Conservation (phyloP, 2,797 vertebrate genomes). For the Oreonectes daqikongensis region DNA sequence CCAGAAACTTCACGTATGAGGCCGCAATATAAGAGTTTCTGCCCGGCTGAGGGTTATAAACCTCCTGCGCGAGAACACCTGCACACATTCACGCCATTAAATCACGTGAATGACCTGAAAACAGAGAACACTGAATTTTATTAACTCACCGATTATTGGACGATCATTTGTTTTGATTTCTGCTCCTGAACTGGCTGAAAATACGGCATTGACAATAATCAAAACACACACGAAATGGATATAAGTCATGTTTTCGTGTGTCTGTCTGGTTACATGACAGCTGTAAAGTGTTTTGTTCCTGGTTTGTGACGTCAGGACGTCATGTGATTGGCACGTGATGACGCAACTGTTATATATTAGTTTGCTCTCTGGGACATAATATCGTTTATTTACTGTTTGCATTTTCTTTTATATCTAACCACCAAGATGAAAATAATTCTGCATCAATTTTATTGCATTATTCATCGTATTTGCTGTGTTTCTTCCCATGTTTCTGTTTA, state of each 20-base stretch:
- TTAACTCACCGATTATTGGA: conserved; percentile 72
- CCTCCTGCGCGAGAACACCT: conserved; percentile 88
- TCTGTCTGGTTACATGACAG: not conserved
- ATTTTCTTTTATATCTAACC: no score
- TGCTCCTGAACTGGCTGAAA: not conserved
- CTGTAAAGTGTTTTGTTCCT: not conserved
- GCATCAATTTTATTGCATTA: no score
- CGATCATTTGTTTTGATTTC: conserved; percentile 58
- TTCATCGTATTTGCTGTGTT: no score
- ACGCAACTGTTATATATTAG: no score
- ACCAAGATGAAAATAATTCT: no score
- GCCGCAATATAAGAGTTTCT: conserved; percentile 85
- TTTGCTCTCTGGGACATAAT: no score
- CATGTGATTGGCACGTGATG: not conserved
- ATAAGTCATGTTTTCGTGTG: conserved; percentile 1
- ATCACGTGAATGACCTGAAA: not conserved
- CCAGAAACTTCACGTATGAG: conserved; percentile 91
- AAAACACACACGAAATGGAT: not conserved
- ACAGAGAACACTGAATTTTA: not conserved
- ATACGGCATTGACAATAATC: not conserved
- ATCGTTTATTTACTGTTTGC: no score
- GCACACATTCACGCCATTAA: not conserved
- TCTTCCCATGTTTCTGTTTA: no score
- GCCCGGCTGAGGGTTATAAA: conserved; percentile 44
- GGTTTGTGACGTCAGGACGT: conserved; percentile 3